Conservation (phyloP, 2,113 vertebrate species). For the Hippocampus abdominalis region DNA sequence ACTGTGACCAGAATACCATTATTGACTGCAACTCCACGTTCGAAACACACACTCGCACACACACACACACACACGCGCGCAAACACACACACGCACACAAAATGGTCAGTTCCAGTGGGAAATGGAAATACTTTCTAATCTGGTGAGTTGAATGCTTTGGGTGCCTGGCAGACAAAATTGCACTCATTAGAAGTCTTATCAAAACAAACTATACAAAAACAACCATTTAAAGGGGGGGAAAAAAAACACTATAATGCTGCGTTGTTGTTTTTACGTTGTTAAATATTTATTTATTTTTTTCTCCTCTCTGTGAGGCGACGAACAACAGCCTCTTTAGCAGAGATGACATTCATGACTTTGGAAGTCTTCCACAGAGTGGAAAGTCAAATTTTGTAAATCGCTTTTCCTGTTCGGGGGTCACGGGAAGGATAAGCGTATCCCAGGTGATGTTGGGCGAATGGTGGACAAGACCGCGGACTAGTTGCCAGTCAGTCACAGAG, state of each 20-base stretch:
- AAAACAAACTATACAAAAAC: background rate
- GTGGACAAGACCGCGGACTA: too few relatives aligned
- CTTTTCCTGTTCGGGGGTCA: too few relatives aligned
- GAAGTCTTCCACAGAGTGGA: background rate
- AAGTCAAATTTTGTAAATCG: too few relatives aligned
- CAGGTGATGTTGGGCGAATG: too few relatives aligned
- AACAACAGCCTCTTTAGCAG: background rate
- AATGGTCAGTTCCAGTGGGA: constrained; percentile 27
- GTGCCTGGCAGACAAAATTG: constrained; percentile 9
- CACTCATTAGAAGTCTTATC: background rate
- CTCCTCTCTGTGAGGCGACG: background rate
- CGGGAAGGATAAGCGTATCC: too few relatives aligned
- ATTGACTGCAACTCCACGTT: constrained; percentile 16
- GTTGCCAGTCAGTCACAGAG: too few relatives aligned
- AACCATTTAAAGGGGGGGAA: background rate
- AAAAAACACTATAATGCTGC: too few relatives aligned
- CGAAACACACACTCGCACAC: background rate
- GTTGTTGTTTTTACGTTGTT: background rate
- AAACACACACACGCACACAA: background rate
- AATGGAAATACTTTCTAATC: constrained; percentile 35
- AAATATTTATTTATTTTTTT: background rate
- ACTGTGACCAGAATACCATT: constrained; percentile 23
- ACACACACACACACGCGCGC: too few relatives aligned
- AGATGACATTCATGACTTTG: background rate
- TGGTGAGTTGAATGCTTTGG: constrained; percentile 22